Conservation (phyloP, 2,797 vertebrate genomes). For the Arctocebus calabarensis region DNA sequence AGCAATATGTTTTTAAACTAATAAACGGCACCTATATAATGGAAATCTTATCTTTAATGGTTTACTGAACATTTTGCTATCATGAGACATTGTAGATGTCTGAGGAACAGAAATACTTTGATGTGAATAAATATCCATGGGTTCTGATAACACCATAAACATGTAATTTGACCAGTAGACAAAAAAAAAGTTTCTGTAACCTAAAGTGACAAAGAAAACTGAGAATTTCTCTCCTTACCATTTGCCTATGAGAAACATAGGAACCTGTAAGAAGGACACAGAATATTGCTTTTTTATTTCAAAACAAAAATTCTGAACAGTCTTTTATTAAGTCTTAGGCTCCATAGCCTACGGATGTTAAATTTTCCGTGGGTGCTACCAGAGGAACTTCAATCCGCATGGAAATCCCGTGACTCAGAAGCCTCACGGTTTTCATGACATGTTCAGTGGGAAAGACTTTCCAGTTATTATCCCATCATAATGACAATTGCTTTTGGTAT, state of each 20-base stretch:
- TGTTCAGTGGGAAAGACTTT: not conserved
- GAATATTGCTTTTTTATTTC: conserved; percentile 3
- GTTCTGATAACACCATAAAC: not conserved
- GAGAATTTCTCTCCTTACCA: not conserved
- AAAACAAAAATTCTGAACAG: not conserved
- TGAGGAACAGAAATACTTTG: conserved; percentile 56
- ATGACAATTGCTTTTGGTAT: not conserved
- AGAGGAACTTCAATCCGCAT: not conserved
- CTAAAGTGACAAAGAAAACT: not conserved
- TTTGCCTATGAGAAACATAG: not conserved
- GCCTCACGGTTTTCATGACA: not conserved
- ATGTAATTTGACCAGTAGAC: conserved; percentile 32
- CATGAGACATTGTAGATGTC: not conserved
- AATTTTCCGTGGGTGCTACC: not conserved
- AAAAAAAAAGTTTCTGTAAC: not conserved
- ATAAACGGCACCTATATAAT: conserved; percentile 74
- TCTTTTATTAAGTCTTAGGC: not conserved
- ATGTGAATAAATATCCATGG: conserved; percentile 23
- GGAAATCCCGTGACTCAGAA: not conserved
- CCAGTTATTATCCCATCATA: not conserved
- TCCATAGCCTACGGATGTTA: not conserved
- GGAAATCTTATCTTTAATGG: conserved; percentile 16
- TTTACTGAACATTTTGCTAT: conserved; percentile 54
- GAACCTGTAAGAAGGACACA: not conserved
- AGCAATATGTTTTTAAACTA: conserved; percentile 63